Evolutionary conservation across 1,140 invertebrate species (phyloP), one percentile per base, ranked within the genome.

Genomic region (Goniozus legneri): DNA sequence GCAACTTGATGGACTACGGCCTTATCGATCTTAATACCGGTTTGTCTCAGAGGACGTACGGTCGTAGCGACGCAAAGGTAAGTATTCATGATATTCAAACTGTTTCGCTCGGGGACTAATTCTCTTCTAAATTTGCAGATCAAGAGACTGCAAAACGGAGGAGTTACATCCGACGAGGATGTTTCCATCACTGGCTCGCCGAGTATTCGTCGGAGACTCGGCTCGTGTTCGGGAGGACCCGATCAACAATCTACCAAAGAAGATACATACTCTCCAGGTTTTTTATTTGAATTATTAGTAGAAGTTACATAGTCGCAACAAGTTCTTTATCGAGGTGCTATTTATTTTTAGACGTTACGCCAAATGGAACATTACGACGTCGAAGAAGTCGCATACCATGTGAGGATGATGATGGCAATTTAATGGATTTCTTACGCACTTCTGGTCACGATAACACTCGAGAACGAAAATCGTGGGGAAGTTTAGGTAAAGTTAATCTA

Each of bases 381-480:
- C 78, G 91, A 19, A 79, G 89, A 48, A 89, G 90, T 60, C 80
- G 90, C 14, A 84, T 91, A 22, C 83, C 89, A 0, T 87, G 86
- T 12, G 88, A 90, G 60, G 90, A 91, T 59, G 89, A 93, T 60
- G 91, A 94, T 53, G 84, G 83, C 2, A 86, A 84, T 41, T 71
- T 95, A 1, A 86, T 95, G 83, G 90, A 93, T 62, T 95, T 92
- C 64, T 73, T 95, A 18, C 76, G 89, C 35, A 82, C 84, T 0
- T 85, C 86, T 2, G 87, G 87, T 2, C 83, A 87, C 43, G 84
- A 87, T 36, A 84, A 81, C 43, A 70, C 64, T n/a, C 71, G 87
- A n/a, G 91, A 94, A 63, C 74, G 90, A 35, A 91, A 89, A 67
- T 88, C 88, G 8, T 92, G 88, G 83, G 88, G 87, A 18, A 91